Conservation (phyloP, 2,113 vertebrate species). For the Redunca redunca region DNA sequence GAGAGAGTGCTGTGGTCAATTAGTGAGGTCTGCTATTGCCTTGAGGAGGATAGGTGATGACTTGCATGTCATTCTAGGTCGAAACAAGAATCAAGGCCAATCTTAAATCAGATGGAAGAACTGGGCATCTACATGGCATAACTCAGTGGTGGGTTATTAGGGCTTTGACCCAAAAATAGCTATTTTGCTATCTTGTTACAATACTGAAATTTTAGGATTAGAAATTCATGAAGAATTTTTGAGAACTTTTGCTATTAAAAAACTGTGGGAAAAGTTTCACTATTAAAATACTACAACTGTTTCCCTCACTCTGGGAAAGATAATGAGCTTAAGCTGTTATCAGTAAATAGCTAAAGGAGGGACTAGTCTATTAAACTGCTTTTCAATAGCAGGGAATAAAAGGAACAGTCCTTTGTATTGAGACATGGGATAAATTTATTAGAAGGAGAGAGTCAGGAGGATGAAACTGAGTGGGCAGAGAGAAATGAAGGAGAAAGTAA, state of each 20-base stretch:
- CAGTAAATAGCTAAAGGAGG: background rate
- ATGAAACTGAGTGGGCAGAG: background rate
- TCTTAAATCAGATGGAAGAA: background rate
- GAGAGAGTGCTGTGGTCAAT: background rate
- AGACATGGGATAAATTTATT: background rate
- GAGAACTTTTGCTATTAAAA: background rate
- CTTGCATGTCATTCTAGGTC: background rate
- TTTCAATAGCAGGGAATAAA: background rate
- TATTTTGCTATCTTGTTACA: background rate
- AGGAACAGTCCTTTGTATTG: background rate
- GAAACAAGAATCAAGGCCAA: background rate
- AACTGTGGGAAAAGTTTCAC: background rate
- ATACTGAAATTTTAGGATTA: background rate
- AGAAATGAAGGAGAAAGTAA: background rate
- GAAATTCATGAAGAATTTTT: background rate
- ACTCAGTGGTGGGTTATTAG: background rate
- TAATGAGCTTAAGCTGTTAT: background rate
- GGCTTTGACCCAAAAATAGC: background rate
- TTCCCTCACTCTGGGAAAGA: background rate
- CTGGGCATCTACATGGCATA: background rate
- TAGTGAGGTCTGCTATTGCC: background rate
- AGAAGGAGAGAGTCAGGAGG: background rate
- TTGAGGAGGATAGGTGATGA: background rate
- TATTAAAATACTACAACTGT: background rate
- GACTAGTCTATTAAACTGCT: background rate